A percentile compares a stretch with the other conserved stretches of the same genome.
Evolutionary conservation across 2,888 invertebrate genomes (phyloP).

Genomic region (Ichneumoninae sp.): DNA sequence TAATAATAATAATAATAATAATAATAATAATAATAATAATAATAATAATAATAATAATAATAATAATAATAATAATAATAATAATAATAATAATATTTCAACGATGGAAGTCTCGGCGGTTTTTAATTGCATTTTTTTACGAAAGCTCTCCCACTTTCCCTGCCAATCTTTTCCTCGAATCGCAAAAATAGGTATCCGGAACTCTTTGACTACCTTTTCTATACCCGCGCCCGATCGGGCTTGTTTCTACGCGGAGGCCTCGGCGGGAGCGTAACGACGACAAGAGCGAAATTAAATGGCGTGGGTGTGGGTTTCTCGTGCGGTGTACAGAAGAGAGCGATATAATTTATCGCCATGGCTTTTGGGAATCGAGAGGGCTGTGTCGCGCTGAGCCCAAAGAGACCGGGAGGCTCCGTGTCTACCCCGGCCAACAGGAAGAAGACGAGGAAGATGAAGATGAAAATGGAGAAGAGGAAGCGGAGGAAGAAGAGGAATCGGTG

Average conservation of each 20-base stretch:
- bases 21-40: no score
- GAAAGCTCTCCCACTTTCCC: background rate
- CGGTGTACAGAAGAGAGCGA: conserved; percentile 54
- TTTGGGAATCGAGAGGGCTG: conserved; percentile 74
- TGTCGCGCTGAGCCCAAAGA: conserved; percentile 51
- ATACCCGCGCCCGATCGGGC: conserved; percentile 51
- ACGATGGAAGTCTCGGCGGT: background rate
- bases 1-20: no score
- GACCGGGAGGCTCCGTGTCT: background rate
- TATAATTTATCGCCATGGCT: conserved; percentile 78
- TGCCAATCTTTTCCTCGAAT: conserved; percentile 4
- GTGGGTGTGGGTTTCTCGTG: conserved; percentile 50
- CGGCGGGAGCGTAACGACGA: conserved; percentile 50
- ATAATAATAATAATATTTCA: no score
- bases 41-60: no score
- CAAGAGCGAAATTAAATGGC: conserved; percentile 55
- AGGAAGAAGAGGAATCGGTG: conserved; percentile 7
- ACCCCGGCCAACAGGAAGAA: conserved; percentile 35
- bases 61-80: no score
- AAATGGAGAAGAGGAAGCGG: conserved; percentile 32
- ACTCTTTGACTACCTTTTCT: conserved; percentile 36
- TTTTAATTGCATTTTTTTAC: background rate
- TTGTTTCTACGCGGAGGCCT: background rate
- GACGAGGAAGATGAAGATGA: conserved; percentile 4
- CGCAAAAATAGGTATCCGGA: conserved; percentile 38